These are phyloP conservation scores for Athrips mouffetella DNA, from an alignment of 2,888 invertebrate genomes.

Conservation along the genomic window DNA sequence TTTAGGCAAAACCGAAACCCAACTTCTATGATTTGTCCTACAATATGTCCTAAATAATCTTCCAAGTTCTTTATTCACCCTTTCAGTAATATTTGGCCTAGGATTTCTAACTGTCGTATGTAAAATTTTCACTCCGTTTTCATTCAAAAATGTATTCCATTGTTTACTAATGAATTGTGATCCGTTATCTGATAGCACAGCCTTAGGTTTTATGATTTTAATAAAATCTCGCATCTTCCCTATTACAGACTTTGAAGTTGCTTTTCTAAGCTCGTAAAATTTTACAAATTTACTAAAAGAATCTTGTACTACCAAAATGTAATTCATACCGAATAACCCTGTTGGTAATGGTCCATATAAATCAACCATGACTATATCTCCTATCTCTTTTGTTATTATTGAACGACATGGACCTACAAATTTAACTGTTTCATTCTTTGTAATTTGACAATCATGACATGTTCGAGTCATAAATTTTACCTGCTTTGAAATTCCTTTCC, in stretches of 20 bases:
- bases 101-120: conserved; percentile 26
- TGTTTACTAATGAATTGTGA: background rate
- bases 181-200: background rate
- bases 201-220: background rate
- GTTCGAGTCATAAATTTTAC: conserved; percentile 17
- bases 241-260: background rate
- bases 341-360: background rate
- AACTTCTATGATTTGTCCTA: conserved; percentile 20
- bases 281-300: background rate
- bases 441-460: conserved; percentile 26
- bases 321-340: background rate
- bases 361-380: background rate
- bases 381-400: background rate
- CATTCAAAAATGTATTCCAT: background rate
- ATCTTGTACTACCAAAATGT: background rate
- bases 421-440: conserved; percentile 19
- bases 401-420: background rate
- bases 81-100: conserved; percentile 24
- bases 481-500: conserved; percentile 17
- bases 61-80: too few species aligned
- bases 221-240: background rate
- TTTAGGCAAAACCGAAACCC: conserved; percentile 18
- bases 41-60: conserved; percentile 27
- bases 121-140: background rate
- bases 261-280: background rate